phyloP scores from a whole-genome alignment of 2,797 vertebrate genomes.

The Myripristis murdjan region DNA sequence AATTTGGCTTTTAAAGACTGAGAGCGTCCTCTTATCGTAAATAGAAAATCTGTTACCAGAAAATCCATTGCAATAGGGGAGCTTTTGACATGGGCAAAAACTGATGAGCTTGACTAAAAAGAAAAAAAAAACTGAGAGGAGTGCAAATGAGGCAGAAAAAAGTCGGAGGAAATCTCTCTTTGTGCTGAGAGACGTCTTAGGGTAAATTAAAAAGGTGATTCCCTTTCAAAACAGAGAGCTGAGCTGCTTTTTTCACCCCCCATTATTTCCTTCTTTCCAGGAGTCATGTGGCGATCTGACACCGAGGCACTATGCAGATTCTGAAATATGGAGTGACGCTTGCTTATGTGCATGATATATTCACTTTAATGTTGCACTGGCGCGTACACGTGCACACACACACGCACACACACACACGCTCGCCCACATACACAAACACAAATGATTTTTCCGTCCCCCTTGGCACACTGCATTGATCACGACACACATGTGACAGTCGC shows the following conservation, averaged over 20 bases:
- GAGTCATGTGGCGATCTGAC: conserved; percentile 43
- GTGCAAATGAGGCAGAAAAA: conserved; percentile 75
- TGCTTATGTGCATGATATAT: conserved; percentile 34
- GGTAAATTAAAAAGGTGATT: conserved; percentile 73
- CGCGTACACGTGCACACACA: conserved; percentile 13
- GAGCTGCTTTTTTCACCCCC: conserved; percentile 26
- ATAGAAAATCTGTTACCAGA: conserved; percentile 71
- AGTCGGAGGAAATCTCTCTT: conserved; percentile 41
- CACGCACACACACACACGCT: neutral
- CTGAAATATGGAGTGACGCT: conserved; percentile 45
- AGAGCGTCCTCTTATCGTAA: conserved; percentile 70
- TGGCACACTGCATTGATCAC: conserved; percentile 7
- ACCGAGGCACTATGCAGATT: conserved; percentile 18
- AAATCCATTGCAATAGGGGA: conserved; percentile 75
- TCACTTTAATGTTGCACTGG: neutral
- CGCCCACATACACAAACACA: neutral
- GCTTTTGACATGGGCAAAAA: conserved; percentile 70
- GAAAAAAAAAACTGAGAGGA: conserved; percentile 31
- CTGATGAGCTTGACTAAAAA: conserved; percentile 75
- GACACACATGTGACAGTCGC: conserved; percentile 9
- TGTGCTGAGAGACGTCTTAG: conserved; percentile 61
- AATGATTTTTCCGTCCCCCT: conserved; percentile 4
- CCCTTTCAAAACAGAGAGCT: conserved; percentile 50
- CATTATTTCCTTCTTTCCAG: conserved; percentile 44
- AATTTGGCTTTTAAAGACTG: conserved; percentile 65